Evolutionary conservation across 2,797 vertebrate genomes (phyloP), one percentile per base, ranked within the genome.

Genomic region (Echiichthys vipera): DNA sequence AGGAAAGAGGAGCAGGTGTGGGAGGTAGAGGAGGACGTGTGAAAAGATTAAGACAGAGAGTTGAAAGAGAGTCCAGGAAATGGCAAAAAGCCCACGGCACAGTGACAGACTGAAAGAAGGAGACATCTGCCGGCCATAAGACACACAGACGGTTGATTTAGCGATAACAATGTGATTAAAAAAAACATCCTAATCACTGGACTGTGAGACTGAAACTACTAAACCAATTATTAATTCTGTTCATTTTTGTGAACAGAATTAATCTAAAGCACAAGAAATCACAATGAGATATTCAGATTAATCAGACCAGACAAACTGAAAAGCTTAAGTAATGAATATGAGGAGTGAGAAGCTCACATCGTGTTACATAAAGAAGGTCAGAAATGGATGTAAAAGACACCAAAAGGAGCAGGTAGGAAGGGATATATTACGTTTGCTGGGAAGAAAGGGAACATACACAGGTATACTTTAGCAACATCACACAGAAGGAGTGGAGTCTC

Each of bases 31-130:
- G 74, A 90, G 71, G n/a, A n/a, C n/a, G 74, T 77, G 65, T 77
- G 77, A 86, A 80, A n/a, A 91, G 88, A 89, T 90, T 87, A 86
- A 88, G 86, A 89, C 49, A 58, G 76, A 73, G 83, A 90, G 78
- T 84, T 90, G 89, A 86, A 84, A 83, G 86, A 53, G 3, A 86
- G 84, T 78, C 71, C 77, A 83, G 65, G 75, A 90, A 82, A 89
- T 86, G 83, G 72, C 67, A 82, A 84, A 74, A 81, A 65, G 8
- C 59, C 65, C 10, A 81, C n/a, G n/a, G 80, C 51, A 78, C 70
- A 78, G 74, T 64, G 84, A 85, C 17, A 83, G 84, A 73, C 75
- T 74, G 83, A 79, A 56, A 74, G 74, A 64, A 49, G 72, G 71
- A 73, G 63, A 69, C 56, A 67, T 51, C 46, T 58, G 73, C 74